phyloP scores from a whole-genome alignment of 2,797 vertebrate species.

The Sebastes ruberrimus region DNA sequence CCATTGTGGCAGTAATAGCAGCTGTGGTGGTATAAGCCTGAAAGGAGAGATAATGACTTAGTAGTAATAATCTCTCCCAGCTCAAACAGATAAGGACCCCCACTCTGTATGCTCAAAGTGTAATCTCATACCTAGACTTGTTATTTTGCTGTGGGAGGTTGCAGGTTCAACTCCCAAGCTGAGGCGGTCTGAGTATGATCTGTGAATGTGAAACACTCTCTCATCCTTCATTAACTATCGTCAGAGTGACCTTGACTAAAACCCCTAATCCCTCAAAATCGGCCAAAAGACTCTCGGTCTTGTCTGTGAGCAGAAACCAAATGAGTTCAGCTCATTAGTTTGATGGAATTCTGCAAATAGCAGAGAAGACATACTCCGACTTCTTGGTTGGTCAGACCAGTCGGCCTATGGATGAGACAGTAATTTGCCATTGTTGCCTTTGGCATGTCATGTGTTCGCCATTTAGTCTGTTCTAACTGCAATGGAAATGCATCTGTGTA shows the following conservation, averaged over 20 bases:
- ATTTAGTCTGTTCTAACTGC: no score
- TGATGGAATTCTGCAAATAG: not conserved
- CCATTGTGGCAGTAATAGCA: conserved; percentile 62
- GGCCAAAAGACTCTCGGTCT: not conserved
- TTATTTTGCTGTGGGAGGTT: conserved; percentile 32
- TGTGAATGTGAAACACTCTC: conserved; percentile 13
- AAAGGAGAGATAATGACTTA: conserved; percentile 66
- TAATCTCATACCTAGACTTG: conserved; percentile 30
- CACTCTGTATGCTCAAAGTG: conserved; percentile 42
- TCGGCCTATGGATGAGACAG: no score
- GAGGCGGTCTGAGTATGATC: not conserved
- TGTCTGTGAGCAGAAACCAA: not conserved
- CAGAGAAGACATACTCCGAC: not conserved
- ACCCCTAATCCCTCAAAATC: conserved; percentile 13
- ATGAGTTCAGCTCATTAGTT: not conserved
- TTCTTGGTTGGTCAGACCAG: not conserved
- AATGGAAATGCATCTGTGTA: no score
- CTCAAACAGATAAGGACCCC: conserved; percentile 53
- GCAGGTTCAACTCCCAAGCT: conserved; percentile 47
- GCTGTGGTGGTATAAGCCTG: conserved; percentile 51
- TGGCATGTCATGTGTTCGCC: no score
- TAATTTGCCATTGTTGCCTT: no score
- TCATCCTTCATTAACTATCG: not conserved
- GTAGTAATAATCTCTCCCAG: conserved; percentile 62
- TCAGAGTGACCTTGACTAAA: conserved; percentile 13